Evolutionary conservation across 2,797 vertebrate species (phyloP).

Genomic region (Pipistrellus pygmaeus): DNA sequence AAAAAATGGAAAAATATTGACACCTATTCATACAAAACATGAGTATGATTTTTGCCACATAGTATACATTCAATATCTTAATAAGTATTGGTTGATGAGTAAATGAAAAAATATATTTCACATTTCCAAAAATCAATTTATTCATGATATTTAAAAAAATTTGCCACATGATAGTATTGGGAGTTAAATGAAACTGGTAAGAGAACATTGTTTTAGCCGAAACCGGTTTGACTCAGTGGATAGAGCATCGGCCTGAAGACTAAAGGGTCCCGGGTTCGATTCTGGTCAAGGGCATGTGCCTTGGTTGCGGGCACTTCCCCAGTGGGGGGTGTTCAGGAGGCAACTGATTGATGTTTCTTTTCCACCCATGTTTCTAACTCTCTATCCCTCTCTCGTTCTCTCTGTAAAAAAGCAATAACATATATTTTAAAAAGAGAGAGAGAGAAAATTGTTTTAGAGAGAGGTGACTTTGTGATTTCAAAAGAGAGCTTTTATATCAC

Average conservation of each 20-base stretch:
- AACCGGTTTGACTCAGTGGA: no score
- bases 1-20: neutral
- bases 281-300: no score
- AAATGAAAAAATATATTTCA: neutral
- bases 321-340: no score
- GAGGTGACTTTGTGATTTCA: neutral
- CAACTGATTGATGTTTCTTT: no score
- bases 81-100: neutral
- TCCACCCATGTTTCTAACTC: no score
- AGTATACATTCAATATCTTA: neutral
- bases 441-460: neutral
- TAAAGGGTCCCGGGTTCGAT: no score
- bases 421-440: no score
- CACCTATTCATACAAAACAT: neutral
- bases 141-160: neutral
- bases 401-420: no score
- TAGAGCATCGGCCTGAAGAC: no score
- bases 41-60: neutral
- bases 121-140: neutral
- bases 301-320: no score
- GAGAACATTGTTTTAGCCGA: neutral
- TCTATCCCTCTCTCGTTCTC: no score
- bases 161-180: neutral
- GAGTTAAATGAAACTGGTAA: neutral
- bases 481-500: neutral